A percentile compares a stretch with the other conserved stretches of the same genome.
Evolutionary conservation across 2,888 invertebrate species (phyloP).

Genomic region (Meiosimyza decipiens): DNA sequence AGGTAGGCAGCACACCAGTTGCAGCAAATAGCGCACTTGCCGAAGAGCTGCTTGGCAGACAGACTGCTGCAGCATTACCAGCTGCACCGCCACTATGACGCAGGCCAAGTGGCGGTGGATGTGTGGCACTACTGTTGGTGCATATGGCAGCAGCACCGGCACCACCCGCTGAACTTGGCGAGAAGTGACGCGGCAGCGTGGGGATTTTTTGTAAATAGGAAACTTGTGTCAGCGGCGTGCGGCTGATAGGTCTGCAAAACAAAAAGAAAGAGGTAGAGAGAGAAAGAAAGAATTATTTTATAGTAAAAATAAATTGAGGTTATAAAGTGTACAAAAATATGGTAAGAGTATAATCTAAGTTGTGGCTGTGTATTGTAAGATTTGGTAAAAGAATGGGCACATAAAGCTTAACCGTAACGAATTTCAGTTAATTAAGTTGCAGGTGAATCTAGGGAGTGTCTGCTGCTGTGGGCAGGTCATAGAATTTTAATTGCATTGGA

Average conservation of each 20-base stretch:
- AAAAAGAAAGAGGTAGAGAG: slow-evolving; percentile 19
- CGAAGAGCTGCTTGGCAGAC: slow-evolving; percentile 62
- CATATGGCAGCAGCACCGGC: slow-evolving; percentile 32
- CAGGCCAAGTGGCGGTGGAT: slow-evolving; percentile 35
- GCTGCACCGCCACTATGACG: slow-evolving; percentile 30
- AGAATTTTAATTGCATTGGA: slow-evolving; percentile 23
- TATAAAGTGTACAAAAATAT: slow-evolving; percentile 14
- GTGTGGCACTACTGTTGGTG: slow-evolving; percentile 20
- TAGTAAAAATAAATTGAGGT: slow-evolving; percentile 48
- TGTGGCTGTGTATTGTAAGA: neutral
- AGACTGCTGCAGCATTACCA: slow-evolving; percentile 35
- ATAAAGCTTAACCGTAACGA: slow-evolving; percentile 50
- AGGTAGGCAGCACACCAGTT: slow-evolving; percentile 60
- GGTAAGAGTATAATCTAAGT: no score
- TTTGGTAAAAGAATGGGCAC: slow-evolving; percentile 36
- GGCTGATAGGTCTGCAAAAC: slow-evolving; percentile 62
- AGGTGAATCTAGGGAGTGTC: slow-evolving; percentile 37
- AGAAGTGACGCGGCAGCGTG: slow-evolving; percentile 64
- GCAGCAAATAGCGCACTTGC: slow-evolving; percentile 60
- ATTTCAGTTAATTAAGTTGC: slow-evolving; percentile 59
- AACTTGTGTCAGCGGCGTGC: slow-evolving; percentile 63
- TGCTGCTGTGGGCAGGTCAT: slow-evolving; percentile 25
- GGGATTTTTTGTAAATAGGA: slow-evolving; percentile 65
- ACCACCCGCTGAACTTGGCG: slow-evolving; percentile 48
- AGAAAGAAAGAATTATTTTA: slow-evolving; percentile 13